Conservation (phyloP, 1,140 invertebrate genomes). For the Chlorops oryzae region DNA sequence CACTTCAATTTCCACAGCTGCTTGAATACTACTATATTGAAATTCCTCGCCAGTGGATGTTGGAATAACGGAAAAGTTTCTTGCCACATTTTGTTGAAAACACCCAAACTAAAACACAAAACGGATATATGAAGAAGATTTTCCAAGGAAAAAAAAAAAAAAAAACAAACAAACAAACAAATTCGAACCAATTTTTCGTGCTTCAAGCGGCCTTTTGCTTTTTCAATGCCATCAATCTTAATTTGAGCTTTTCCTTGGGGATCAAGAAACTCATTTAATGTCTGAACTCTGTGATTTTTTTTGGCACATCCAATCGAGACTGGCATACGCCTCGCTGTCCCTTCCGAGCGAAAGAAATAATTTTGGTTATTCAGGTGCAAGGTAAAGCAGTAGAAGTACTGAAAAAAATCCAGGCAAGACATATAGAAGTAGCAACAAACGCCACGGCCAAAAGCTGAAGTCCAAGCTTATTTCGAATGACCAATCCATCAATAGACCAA, state of each 20-base stretch:
- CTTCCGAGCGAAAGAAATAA: conserved; percentile 53
- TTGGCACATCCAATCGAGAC: conserved; percentile 51
- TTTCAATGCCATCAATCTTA: conserved; percentile 14
- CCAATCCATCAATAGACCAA: conserved; percentile 36
- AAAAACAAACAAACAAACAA: too few relatives aligned
- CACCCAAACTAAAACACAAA: too few relatives aligned
- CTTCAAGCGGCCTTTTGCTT: conserved; percentile 34
- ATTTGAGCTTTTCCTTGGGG: conserved; percentile 5
- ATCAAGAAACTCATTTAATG: conserved; percentile 30
- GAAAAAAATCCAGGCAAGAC: conserved; percentile 56
- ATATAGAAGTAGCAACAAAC: conserved; percentile 56
- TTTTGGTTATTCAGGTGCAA: conserved; percentile 64
- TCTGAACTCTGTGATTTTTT: conserved; percentile 51
- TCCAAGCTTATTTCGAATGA: conserved; percentile 26
- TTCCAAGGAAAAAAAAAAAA: too few relatives aligned
- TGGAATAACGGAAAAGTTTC: conserved; percentile 39
- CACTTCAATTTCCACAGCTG: too few relatives aligned
- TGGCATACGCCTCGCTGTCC: conserved; percentile 49
- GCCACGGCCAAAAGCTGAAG: conserved; percentile 54
- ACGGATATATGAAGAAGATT: too few relatives aligned
- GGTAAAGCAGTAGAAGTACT: conserved; percentile 50
- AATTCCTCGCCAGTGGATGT: conserved; percentile 37
- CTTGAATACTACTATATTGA: too few relatives aligned
- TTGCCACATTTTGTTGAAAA: conserved; percentile 34
- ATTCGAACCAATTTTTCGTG: too few relatives aligned